Percentiles rank a stretch among this genome's conserved stretches.
Conservation (phyloP, 2,113 vertebrate genomes). For the Ochotona princeps region DNA sequence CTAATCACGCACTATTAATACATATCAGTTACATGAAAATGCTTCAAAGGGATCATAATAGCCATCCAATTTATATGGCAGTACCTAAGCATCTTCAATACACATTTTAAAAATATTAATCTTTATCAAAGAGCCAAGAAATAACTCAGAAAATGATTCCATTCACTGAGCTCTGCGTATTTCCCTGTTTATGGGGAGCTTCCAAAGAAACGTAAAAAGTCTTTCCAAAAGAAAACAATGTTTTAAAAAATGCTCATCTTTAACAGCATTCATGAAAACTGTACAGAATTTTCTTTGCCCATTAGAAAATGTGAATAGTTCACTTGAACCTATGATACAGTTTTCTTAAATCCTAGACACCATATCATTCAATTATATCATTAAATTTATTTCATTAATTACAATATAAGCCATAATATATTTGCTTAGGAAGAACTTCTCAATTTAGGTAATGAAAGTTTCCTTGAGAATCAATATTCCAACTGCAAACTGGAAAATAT, state of each 20-base stretch:
- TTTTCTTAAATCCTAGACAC: background rate
- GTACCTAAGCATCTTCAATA: background rate
- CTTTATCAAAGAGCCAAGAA: background rate
- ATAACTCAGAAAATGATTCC: slow-evolving; percentile 9
- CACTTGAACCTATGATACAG: background rate
- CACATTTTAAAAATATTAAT: background rate
- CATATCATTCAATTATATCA: slow-evolving; percentile 7
- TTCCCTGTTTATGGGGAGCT: background rate
- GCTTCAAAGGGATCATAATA: background rate
- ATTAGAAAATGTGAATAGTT: background rate
- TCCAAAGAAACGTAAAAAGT: slow-evolving; percentile 16
- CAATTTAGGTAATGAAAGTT: background rate
- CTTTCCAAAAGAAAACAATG: background rate
- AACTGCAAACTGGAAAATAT: background rate
- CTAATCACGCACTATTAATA: background rate
- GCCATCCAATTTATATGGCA: background rate
- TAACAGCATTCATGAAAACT: background rate
- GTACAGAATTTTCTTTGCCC: background rate
- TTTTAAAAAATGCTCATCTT: background rate
- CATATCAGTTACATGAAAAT: background rate
- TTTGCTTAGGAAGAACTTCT: background rate
- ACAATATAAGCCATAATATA: background rate
- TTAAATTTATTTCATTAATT: background rate
- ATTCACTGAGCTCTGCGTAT: background rate
- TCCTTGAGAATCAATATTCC: background rate